phyloP scores from a whole-genome alignment of 64 coral and sea anemone species.

The Acropora yongei region DNA sequence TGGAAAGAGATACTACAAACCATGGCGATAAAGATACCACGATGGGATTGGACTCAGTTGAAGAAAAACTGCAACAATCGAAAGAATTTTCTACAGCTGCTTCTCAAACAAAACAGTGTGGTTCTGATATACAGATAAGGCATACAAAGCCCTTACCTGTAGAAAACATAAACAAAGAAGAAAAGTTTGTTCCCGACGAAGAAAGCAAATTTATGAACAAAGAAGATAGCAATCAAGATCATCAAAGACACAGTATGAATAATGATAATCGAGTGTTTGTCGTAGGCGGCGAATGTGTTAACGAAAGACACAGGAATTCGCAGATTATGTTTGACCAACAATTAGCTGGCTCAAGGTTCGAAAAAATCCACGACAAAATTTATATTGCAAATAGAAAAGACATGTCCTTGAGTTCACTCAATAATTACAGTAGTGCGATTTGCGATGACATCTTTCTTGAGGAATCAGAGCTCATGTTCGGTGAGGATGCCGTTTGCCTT shows the following conservation, averaged over 20 bases:
- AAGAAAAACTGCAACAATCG: not conserved
- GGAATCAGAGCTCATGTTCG: not conserved
- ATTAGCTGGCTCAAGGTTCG: not conserved
- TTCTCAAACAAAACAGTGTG: not conserved
- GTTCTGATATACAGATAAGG: not conserved
- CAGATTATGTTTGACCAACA: not conserved
- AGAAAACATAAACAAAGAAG: not conserved
- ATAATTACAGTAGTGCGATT: not conserved
- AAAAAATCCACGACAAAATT: constrained; percentile 67
- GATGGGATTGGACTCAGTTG: not conserved
- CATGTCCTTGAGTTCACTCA: constrained; percentile 37
- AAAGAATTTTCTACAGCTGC: not conserved
- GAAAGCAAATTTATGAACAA: not conserved
- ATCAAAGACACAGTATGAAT: not conserved
- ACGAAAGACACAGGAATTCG: constrained; percentile 23
- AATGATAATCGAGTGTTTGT: not conserved
- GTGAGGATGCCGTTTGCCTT: constrained; percentile 79
- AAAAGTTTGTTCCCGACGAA: not conserved
- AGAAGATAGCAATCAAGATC: not conserved
- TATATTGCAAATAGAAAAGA: constrained; percentile 64
- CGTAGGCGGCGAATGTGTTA: constrained; percentile 29
- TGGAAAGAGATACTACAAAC: not conserved
- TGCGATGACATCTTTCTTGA: not conserved
- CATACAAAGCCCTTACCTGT: not conserved
- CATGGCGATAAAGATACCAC: not conserved